Percentiles rank a stretch among this genome's conserved stretches.
Evolutionary conservation across 2,113 vertebrate species (phyloP).

Genomic region (Orientallactaga bullata): DNA sequence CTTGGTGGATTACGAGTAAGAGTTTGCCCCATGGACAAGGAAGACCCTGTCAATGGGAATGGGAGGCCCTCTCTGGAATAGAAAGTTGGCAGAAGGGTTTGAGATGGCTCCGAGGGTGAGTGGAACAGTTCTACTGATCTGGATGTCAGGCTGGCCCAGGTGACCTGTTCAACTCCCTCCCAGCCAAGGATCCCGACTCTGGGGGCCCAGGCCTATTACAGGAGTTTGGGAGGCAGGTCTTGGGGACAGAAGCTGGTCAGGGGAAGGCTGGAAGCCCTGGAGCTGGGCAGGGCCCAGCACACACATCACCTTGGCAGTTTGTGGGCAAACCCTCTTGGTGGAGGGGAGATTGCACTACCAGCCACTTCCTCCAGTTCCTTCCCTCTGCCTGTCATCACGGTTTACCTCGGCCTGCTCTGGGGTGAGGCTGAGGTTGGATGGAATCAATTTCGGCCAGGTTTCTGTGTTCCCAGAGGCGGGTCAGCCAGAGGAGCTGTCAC

Average conservation of each 20-base stretch:
- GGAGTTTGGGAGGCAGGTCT: not conserved
- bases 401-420: conserved; percentile 58
- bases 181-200: not conserved
- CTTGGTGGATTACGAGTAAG: not conserved
- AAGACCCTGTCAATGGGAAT: not conserved
- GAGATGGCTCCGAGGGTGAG: not conserved
- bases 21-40: not conserved
- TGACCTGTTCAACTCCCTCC: not conserved
- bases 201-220: not conserved
- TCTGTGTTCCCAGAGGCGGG: conserved; percentile 71
- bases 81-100: not conserved
- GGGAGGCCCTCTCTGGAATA: not conserved
- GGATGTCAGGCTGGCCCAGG: not conserved
- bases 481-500: conserved; percentile 81
- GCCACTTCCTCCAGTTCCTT: conserved; percentile 82
- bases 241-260: not conserved
- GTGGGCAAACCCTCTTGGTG: conserved; percentile 79
- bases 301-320: conserved; percentile 78
- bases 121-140: not conserved
- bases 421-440: conserved; percentile 75
- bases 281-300: conserved; percentile 2
- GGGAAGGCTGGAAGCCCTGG: not conserved
- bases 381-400: conserved; percentile 76
- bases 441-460: conserved; percentile 75
- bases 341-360: conserved; percentile 71